Conservation (phyloP, 2,888 invertebrate genomes). For the Eupithecia insigniata region DNA sequence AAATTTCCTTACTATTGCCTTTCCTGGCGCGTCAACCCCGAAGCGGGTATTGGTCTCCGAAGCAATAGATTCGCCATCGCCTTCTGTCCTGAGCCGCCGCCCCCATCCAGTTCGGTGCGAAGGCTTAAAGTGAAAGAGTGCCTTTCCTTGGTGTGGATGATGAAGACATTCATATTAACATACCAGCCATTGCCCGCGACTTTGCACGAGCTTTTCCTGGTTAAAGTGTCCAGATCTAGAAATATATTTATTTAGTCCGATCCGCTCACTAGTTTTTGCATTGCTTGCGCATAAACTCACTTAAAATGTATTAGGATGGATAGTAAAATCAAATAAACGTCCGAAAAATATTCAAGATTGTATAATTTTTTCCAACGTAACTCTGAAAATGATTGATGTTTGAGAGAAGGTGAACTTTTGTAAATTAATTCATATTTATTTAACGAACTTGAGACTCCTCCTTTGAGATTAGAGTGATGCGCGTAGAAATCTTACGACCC, state of each 20-base stretch:
- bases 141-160: background rate
- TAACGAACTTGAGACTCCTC: slow-evolving; percentile 35
- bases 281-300: background rate
- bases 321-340: background rate
- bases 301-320: background rate
- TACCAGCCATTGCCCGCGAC: background rate
- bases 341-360: background rate
- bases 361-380: background rate
- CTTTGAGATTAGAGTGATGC: slow-evolving; percentile 34
- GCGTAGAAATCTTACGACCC: slow-evolving; percentile 39
- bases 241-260: background rate
- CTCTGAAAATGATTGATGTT: slow-evolving; percentile 26
- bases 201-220: background rate
- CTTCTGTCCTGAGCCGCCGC: background rate
- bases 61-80: background rate
- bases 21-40: background rate
- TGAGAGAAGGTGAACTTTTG: slow-evolving; percentile 20
- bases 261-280: background rate
- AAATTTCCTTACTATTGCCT: background rate
- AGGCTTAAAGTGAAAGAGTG: background rate
- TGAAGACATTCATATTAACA: background rate
- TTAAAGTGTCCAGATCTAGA: background rate
- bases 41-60: background rate
- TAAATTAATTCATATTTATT: slow-evolving; percentile 26
- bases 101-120: background rate